A percentile compares a stretch with the other conserved stretches of the same genome.
These are phyloP conservation scores for Periphyllus acericola DNA, from an alignment of 2,888 invertebrate genomes.

Conservation along the genomic window DNA sequence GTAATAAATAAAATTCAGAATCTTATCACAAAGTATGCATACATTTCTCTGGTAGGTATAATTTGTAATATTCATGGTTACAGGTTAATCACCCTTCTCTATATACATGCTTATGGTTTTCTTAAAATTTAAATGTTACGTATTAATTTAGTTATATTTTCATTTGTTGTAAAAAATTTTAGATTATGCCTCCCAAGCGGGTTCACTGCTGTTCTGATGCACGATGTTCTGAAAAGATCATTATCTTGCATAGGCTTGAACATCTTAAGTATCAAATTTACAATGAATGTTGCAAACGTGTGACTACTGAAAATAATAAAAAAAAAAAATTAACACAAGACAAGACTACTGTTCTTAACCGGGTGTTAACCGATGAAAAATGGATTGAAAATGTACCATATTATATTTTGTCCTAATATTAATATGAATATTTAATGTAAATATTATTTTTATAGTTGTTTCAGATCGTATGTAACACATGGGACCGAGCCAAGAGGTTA, in stretches of 20 bases:
- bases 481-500: constrained; percentile 18
- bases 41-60: neutral
- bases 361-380: constrained; percentile 39
- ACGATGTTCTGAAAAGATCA: constrained; percentile 12
- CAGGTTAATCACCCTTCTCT: neutral
- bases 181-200: constrained; percentile 7
- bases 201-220: constrained; percentile 21
- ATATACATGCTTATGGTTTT: neutral
- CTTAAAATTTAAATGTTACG: neutral
- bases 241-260: constrained; percentile 17
- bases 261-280: constrained; percentile 46
- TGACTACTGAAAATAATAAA: constrained; percentile 25
- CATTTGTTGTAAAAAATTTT: neutral
- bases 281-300: constrained; percentile 42
- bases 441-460: constrained; percentile 28
- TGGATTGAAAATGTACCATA: constrained; percentile 39
- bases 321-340: neutral
- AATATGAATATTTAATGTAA: neutral
- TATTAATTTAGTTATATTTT: neutral
- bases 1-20: neutral
- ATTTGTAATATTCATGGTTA: neutral
- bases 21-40: neutral
- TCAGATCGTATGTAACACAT: constrained; percentile 2
- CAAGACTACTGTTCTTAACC: constrained; percentile 33
- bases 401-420: neutral